Conservation (phyloP, 2,888 invertebrate genomes). For the Taenaris catops region DNA sequence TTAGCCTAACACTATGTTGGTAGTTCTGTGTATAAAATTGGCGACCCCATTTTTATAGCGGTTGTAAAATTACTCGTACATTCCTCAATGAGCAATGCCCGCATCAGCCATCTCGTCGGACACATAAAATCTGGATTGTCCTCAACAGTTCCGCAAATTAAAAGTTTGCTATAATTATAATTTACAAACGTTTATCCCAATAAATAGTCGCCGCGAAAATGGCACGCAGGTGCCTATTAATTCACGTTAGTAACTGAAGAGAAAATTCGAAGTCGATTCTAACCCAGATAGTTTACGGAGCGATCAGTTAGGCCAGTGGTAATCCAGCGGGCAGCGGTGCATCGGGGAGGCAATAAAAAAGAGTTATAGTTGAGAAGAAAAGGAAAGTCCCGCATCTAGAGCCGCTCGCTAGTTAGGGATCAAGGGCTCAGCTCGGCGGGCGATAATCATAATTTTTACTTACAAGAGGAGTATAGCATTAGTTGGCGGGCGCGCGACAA, state of each 20-base stretch:
- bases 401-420: conserved; percentile 66
- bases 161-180: no score
- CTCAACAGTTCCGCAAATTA: no score
- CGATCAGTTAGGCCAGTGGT: conserved; percentile 37
- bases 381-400: conserved; percentile 68
- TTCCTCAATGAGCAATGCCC: no score
- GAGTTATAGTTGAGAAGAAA: conserved; percentile 78
- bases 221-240: conserved; percentile 4
- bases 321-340: conserved; percentile 68
- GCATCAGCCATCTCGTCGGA: no score
- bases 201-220: no score
- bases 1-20: no score
- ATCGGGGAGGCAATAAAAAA: conserved; percentile 74
- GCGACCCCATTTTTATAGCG: no score
- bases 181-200: no score
- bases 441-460: conserved; percentile 81
- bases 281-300: conserved; percentile 24
- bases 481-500: conserved; percentile 67
- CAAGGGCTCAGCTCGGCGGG: conserved; percentile 72
- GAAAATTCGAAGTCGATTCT: conserved; percentile 24
- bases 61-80: no score
- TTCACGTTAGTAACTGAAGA: conserved; percentile 16
- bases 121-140: no score
- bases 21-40: no score
- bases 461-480: conserved; percentile 72